Conservation (phyloP, 1,140 invertebrate species). For the Eriocheir sinensis region DNA sequence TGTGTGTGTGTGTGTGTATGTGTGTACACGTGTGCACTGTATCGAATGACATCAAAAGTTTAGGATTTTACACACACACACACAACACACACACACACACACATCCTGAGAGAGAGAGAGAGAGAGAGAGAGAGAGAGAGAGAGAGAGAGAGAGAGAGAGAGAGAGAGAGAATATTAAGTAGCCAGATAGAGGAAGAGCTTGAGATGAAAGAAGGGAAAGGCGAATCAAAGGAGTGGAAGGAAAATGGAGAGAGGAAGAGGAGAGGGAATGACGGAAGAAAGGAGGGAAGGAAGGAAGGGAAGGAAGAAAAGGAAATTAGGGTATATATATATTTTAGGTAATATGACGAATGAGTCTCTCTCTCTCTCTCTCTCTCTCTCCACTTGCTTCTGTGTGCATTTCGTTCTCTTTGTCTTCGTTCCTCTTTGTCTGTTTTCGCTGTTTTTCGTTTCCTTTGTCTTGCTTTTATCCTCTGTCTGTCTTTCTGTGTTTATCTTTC, state of each 20-base stretch:
- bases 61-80: no score
- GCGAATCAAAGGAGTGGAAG: neutral
- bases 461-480: no score
- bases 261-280: neutral
- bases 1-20: slow-evolving; percentile 24
- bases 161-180: neutral
- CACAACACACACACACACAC: neutral
- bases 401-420: no score
- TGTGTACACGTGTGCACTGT: neutral
- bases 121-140: slow-evolving; percentile 4
- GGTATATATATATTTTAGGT: neutral
- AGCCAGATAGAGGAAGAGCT: neutral
- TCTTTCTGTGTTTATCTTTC: no score
- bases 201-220: neutral
- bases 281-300: neutral
- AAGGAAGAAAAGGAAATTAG: neutral
- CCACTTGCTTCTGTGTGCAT: no score
- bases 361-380: slow-evolving; percentile 38
- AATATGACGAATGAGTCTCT: neutral
- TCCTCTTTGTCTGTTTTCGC: no score
- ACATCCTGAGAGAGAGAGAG: neutral
- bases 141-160: slow-evolving; percentile 4
- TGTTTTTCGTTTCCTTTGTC: no score
- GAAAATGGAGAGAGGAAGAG: neutral
- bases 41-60: neutral